Evolutionary conservation across 2,888 invertebrate species (phyloP), one percentile per base, ranked within the genome.

Genomic region (Harpalus rufipes): DNA sequence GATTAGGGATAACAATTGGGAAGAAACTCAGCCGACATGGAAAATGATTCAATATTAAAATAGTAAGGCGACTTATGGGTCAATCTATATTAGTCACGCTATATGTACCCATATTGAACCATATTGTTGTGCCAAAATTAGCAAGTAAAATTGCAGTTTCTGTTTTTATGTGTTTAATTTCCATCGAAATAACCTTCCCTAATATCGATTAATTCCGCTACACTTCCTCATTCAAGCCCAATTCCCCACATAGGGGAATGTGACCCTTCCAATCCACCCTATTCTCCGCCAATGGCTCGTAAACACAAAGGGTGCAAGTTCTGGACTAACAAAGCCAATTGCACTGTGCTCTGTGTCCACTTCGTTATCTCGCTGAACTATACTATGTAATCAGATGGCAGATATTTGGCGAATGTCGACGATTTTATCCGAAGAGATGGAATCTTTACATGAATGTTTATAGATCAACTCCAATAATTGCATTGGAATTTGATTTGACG

Each of bases 401-500:
- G 44, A 51, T 76, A 51, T 44, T 8, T 51, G 44, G 12, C 76
- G 76, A 76, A 51, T 51, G 10, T 51, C 12, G 8, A 39, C 76
- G 76, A 76, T 51, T 8, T 21, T 56, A 44, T 21, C 18, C 76
- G 76, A 76, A 41, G 14, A 16, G 76, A 76, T 76, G n/a, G 14
- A 32, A 44, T 16, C 79, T 72, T 39, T 32, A 58, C 58, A 14
- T 79, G 79, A 1, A 59, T 32, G 12, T 76, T 76, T 21, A 44
- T 76, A 79, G 2, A 76, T 72, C 12, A 39, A 10, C 72, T 14
- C 39, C 79, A 7, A 79, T 79, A 25, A 79, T 79, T 56, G 59
- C 58, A 32, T 7, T 79, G 79, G 79, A 79, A 79, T 79, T 79
- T 58, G 56, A 79, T 79, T 79, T 79, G 8, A 79, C 79, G 56